These are phyloP conservation scores for Tenebrosternarchus preto DNA, from an alignment of 2,113 vertebrate species.

Conservation along the genomic window DNA sequence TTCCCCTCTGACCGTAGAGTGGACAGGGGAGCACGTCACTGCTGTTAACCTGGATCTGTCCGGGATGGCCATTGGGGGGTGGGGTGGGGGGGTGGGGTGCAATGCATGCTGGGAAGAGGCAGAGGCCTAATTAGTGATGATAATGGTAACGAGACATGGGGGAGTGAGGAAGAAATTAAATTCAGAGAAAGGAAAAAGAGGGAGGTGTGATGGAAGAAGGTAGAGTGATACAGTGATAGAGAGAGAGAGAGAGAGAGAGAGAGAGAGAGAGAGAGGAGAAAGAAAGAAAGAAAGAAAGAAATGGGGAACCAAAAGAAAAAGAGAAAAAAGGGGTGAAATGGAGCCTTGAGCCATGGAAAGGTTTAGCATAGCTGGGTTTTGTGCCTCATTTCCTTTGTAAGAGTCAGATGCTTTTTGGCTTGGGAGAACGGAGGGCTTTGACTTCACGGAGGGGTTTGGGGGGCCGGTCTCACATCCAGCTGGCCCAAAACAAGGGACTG, in stretches of 20 bases:
- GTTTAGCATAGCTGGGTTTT: constrained; percentile 56
- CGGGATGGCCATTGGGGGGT: too few species aligned
- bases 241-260: constrained; percentile 9
- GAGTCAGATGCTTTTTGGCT: constrained; percentile 53
- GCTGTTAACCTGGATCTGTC: constrained; percentile 30
- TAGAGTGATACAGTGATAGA: not conserved
- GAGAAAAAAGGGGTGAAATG: constrained; percentile 40
- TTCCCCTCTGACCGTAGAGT: constrained; percentile 32
- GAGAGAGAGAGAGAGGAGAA: constrained; percentile 31
- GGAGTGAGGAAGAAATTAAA: constrained; percentile 31
- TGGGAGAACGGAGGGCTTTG: constrained; percentile 46
- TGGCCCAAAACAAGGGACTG: constrained; percentile 50
- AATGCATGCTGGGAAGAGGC: not conserved
- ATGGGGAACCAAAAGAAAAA: constrained; percentile 5
- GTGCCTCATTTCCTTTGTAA: constrained; percentile 52
- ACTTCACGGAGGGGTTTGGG: constrained; percentile 44
- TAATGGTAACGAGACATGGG: not conserved
- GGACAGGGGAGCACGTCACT: constrained; percentile 30
- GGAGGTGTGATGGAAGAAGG: constrained; percentile 13
- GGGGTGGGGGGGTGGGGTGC: not conserved
- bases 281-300: constrained; percentile 9
- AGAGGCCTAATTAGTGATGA: not conserved
- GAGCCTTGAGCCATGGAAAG: constrained; percentile 44
- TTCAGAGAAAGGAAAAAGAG: constrained; percentile 6
- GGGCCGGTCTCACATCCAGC: constrained; percentile 45